phyloP scores from a whole-genome alignment of 1,140 invertebrate species.

The Drosophila truncata region DNA sequence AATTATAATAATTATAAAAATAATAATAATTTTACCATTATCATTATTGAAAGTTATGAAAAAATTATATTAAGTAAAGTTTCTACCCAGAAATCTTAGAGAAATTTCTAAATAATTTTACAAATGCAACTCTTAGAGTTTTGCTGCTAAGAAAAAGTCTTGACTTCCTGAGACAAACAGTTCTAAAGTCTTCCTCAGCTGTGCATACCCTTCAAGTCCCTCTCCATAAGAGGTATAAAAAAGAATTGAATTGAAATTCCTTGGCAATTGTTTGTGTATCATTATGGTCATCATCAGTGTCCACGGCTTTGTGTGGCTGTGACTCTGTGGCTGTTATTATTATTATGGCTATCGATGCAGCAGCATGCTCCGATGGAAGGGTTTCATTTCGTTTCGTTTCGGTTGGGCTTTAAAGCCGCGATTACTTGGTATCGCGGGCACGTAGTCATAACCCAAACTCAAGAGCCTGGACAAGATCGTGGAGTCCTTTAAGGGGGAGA shows the following conservation, averaged over 20 bases:
- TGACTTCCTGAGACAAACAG: too few species aligned
- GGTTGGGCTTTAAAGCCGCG: slow-evolving; percentile 22
- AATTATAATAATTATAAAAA: too few species aligned
- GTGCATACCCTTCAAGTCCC: background rate
- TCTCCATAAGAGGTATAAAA: slow-evolving; percentile 7
- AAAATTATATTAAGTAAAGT: too few species aligned
- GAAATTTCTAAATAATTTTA: too few species aligned
- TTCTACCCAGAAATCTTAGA: too few species aligned
- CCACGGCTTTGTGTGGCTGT: slow-evolving; percentile 30
- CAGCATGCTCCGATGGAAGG: slow-evolving; percentile 7
- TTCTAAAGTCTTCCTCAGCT: too few species aligned
- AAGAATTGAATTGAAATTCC: slow-evolving; percentile 79
- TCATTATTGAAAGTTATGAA: background rate
- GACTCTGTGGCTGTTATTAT: slow-evolving; percentile 22
- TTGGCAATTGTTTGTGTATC: slow-evolving; percentile 81
- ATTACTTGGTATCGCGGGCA: slow-evolving; percentile 23
- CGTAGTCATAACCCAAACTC: slow-evolving; percentile 38
- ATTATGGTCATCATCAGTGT: slow-evolving; percentile 78
- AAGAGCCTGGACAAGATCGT: slow-evolving; percentile 17
- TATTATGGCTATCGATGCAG: slow-evolving; percentile 43
- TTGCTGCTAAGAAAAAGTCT: too few species aligned
- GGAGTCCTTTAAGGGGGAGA: background rate
- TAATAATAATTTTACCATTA: background rate
- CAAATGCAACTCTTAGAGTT: too few species aligned
- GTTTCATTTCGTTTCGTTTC: background rate